These are phyloP conservation scores for Haplochromis burtoni DNA, from an alignment of 2,113 vertebrate genomes.

Conservation along the genomic window DNA sequence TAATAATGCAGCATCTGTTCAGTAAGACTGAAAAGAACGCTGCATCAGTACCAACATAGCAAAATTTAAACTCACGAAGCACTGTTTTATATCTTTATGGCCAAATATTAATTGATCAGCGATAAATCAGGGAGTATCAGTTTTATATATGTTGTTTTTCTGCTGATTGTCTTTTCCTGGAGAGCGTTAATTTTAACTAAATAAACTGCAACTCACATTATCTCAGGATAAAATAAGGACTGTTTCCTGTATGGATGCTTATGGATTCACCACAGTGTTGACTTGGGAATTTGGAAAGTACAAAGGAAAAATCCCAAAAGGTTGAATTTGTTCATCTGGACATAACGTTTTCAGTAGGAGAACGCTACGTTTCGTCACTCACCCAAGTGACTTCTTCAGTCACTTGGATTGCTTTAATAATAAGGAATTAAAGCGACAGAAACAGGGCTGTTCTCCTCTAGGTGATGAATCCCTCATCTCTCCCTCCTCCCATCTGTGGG, in stretches of 20 bases:
- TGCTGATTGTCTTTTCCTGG: neutral
- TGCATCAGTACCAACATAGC: neutral
- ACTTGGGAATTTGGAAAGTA: neutral
- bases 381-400: neutral
- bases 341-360: neutral
- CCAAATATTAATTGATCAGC: neutral
- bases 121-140: neutral
- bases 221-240: neutral
- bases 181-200: neutral
- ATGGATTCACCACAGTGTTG: neutral
- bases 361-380: neutral
- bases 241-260: neutral
- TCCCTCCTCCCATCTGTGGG: neutral
- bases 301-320: neutral
- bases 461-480: neutral
- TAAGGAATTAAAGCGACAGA: neutral
- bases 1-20: neutral
- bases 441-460: neutral
- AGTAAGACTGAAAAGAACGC: neutral
- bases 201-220: neutral
- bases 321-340: neutral
- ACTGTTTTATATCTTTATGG: neutral
- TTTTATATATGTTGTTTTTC: neutral
- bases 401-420: neutral
- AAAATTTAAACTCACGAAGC: neutral